Conservation (phyloP, 2,888 invertebrate genomes). For the Nymphalis urticae region DNA sequence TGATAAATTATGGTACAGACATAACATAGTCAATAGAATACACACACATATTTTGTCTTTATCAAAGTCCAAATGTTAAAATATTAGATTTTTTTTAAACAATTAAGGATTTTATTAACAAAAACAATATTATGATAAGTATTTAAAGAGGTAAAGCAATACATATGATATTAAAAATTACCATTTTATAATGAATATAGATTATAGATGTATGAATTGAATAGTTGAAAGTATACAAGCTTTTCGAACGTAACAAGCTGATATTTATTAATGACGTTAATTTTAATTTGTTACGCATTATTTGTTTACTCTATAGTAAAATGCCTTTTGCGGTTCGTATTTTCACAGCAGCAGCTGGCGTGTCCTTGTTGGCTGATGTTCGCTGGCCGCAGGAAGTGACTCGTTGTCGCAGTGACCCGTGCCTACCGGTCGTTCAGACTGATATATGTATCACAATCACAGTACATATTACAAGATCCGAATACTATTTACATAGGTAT, state of each 20-base stretch:
- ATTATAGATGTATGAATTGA: too few species aligned
- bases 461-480: slow-evolving; percentile 8
- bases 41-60: too few species aligned
- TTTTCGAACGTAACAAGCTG: background rate
- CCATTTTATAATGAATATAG: too few species aligned
- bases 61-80: too few species aligned
- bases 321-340: slow-evolving; percentile 20
- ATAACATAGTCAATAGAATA: too few species aligned
- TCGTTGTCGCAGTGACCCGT: slow-evolving; percentile 73
- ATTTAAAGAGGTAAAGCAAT: too few species aligned
- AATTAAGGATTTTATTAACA: too few species aligned
- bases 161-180: too few species aligned
- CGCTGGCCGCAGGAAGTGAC: slow-evolving; percentile 69
- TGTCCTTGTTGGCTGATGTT: slow-evolving; percentile 64
- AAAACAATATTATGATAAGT: too few species aligned
- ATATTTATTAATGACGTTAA: slow-evolving; percentile 4
- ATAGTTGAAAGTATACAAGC: too few species aligned
- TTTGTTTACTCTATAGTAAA: background rate
- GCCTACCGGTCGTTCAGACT: slow-evolving; percentile 49
- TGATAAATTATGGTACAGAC: too few species aligned
- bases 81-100: too few species aligned
- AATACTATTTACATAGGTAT: slow-evolving; percentile 7
- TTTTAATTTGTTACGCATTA: slow-evolving; percentile 1
- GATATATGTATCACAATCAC: slow-evolving; percentile 20
- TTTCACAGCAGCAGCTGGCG: slow-evolving; percentile 54